phyloP scores from a whole-genome alignment of 1,140 invertebrate species.

The Diabrotica undecimpunctata region DNA sequence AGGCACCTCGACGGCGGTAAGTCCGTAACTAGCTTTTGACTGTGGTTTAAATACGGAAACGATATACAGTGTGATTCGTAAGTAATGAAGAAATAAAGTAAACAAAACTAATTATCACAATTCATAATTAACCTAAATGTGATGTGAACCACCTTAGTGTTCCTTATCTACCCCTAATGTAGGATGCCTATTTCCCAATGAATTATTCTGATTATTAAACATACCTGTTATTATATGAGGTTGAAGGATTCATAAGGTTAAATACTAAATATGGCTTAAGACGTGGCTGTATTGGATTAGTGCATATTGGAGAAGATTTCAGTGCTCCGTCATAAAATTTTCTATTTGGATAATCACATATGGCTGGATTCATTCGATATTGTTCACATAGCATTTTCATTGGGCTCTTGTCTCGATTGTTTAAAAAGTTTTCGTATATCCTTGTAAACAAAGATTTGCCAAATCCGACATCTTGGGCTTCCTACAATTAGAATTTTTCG shows the following conservation, averaged over 20 bases:
- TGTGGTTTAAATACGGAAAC: too few species aligned
- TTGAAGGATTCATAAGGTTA: slow-evolving; percentile 35
- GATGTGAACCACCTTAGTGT: too few species aligned
- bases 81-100: too few species aligned
- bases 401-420: slow-evolving; percentile 39
- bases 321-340: slow-evolving; percentile 67
- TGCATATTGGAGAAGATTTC: slow-evolving; percentile 23
- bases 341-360: slow-evolving; percentile 69
- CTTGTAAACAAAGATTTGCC: slow-evolving; percentile 65
- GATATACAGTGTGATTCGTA: too few species aligned
- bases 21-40: too few species aligned
- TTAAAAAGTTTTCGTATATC: slow-evolving; percentile 50
- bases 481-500: slow-evolving; percentile 42
- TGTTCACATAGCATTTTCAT: slow-evolving; percentile 67
- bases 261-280: slow-evolving; percentile 55
- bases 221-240: too few species aligned
- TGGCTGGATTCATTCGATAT: slow-evolving; percentile 83
- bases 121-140: too few species aligned
- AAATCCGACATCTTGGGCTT: slow-evolving; percentile 57
- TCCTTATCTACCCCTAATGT: too few species aligned
- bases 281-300: slow-evolving; percentile 35
- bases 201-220: too few species aligned
- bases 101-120: too few species aligned
- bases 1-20: too few species aligned
- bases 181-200: too few species aligned